phyloP scores from a whole-genome alignment of 2,113 vertebrate species.

The Rana temporaria region DNA sequence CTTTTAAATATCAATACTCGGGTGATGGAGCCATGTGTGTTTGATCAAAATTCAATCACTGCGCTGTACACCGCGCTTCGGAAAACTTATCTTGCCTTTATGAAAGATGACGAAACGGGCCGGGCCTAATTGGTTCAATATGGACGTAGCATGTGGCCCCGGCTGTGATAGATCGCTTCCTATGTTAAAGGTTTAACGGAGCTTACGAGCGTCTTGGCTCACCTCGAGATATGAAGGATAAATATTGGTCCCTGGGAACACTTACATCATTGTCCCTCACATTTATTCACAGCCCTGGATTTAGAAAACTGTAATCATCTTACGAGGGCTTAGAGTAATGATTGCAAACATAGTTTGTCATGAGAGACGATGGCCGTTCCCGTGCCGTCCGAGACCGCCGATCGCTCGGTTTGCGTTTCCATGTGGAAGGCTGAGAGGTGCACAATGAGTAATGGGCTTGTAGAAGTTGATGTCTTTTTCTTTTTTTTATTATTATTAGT shows the following conservation, averaged over 20 bases:
- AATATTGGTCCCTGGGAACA: slow-evolving; percentile 78
- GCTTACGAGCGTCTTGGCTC: slow-evolving; percentile 83
- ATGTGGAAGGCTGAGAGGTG: not conserved
- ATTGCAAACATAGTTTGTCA: slow-evolving; percentile 26
- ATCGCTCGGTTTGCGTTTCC: not conserved
- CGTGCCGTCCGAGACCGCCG: not conserved
- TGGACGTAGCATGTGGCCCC: slow-evolving; percentile 84
- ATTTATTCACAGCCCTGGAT: slow-evolving; percentile 67
- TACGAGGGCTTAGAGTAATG: slow-evolving; percentile 29
- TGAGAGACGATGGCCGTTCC: slow-evolving; percentile 11
- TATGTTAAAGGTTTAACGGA: slow-evolving; percentile 87
- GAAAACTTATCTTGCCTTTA: slow-evolving; percentile 84
- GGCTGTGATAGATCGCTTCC: slow-evolving; percentile 92
- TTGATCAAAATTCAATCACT: slow-evolving; percentile 95
- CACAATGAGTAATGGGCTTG: slow-evolving; percentile 4
- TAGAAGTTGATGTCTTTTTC: not conserved
- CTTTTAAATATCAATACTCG: slow-evolving; percentile 73
- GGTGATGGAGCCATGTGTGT: slow-evolving; percentile 92
- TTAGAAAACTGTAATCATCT: slow-evolving; percentile 57
- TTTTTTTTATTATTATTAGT: not conserved
- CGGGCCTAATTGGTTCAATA: slow-evolving; percentile 89
- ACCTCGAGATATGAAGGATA: slow-evolving; percentile 74
- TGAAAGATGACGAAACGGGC: slow-evolving; percentile 89
- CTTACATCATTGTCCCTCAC: slow-evolving; percentile 75
- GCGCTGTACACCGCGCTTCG: slow-evolving; percentile 83